These are phyloP conservation scores for Tetanocera ferruginea DNA, from an alignment of 2,888 invertebrate genomes.

Conservation along the genomic window DNA sequence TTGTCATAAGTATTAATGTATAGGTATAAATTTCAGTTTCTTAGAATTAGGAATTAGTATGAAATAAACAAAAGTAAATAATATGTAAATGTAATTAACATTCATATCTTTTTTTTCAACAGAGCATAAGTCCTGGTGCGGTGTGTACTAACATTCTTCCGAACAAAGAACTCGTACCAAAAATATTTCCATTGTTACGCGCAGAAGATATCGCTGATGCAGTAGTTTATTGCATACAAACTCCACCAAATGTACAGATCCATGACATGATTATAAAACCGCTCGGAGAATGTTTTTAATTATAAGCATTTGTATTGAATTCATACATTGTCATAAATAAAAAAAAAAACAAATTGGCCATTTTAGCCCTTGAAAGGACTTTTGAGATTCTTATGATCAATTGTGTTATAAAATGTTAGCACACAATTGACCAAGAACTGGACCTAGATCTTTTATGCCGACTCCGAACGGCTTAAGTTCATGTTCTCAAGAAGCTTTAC, in stretches of 20 bases:
- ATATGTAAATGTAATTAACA: not conserved
- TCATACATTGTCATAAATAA: not conserved
- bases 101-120: not conserved
- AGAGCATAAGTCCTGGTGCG: conserved; percentile 57
- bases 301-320: not conserved
- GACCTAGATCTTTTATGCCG: no score
- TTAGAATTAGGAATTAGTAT: not conserved
- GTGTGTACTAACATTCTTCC: conserved; percentile 53
- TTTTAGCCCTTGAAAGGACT: no score
- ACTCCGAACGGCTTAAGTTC: no score
- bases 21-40: no score
- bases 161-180: conserved; percentile 55
- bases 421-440: no score
- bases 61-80: not conserved
- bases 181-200: conserved; percentile 33
- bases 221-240: conserved; percentile 55
- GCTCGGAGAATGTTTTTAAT: conserved; percentile 44
- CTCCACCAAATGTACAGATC: conserved; percentile 60
- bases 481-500: no score
- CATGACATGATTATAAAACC: conserved; percentile 61
- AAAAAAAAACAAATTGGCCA: no score
- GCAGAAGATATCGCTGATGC: conserved; percentile 42
- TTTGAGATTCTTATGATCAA: no score
- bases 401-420: no score
- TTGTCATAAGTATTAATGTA: no score